Evolutionary conservation across 2,113 vertebrate species (phyloP).

Genomic region (Crypturellus undulatus): DNA sequence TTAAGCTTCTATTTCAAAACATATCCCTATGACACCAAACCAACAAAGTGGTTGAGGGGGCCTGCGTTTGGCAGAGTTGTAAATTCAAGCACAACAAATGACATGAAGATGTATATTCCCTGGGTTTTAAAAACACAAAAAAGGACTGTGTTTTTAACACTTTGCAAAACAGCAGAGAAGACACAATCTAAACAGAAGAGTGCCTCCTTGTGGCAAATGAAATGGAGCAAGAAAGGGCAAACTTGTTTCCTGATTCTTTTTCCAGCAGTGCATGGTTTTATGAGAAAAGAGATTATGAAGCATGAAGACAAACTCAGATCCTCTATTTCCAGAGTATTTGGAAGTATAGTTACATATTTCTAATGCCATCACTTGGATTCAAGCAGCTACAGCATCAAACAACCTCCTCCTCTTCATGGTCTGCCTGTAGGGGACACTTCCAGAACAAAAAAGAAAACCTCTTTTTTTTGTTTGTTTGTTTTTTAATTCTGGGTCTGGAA

Average conservation of each 20-base stretch:
- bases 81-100: neutral
- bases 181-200: neutral
- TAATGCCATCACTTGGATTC: neutral
- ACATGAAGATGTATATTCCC: rapidly evolving
- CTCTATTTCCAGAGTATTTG: neutral
- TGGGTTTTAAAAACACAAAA: neutral
- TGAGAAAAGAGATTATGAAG: neutral
- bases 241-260: neutral
- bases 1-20: neutral
- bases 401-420: neutral
- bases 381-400: neutral
- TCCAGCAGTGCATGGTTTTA: neutral
- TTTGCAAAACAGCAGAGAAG: neutral
- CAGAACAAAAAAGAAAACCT: neutral
- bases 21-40: neutral
- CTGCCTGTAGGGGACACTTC: neutral
- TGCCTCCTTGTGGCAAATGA: neutral
- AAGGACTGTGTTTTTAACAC: neutral
- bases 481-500: neutral
- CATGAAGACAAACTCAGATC: neutral
- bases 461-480: too few relatives aligned
- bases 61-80: neutral
- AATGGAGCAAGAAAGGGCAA: neutral
- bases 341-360: neutral
- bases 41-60: rapidly evolving